A percentile compares a stretch with the other conserved stretches of the same genome.
Evolutionary conservation across 2,113 vertebrate genomes (phyloP).

Genomic region (Solea solea): DNA sequence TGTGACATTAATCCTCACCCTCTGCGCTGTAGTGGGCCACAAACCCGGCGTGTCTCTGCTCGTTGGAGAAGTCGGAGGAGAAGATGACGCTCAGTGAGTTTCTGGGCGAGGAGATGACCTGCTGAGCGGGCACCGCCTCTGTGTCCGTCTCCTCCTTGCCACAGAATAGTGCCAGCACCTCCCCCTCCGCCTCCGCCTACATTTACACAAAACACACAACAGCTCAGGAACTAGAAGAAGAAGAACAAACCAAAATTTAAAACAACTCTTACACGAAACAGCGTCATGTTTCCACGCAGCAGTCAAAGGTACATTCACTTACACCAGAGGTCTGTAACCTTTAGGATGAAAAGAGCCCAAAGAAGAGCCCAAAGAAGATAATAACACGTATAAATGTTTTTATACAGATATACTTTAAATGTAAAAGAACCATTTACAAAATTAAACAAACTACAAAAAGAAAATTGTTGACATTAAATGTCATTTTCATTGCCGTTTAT

Average conservation of each 20-base stretch:
- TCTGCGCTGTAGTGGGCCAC: constrained; percentile 90
- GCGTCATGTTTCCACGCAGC: too few species aligned
- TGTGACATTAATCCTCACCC: constrained; percentile 80
- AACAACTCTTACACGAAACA: too few species aligned
- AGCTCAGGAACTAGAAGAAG: neutral
- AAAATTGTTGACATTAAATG: too few species aligned
- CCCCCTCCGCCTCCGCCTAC: constrained; percentile 88
- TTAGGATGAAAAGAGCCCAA: too few species aligned
- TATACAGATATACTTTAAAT: too few species aligned
- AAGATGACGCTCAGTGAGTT: constrained; percentile 87
- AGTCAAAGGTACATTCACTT: too few species aligned
- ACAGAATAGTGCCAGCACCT: constrained; percentile 89
- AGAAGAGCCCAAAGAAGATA: too few species aligned
- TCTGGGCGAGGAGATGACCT: constrained; percentile 83
- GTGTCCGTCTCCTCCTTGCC: constrained; percentile 90
- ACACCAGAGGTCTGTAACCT: too few species aligned
- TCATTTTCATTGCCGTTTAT: too few species aligned
- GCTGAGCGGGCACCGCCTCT: constrained; percentile 86
- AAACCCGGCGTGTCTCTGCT: constrained; percentile 92
- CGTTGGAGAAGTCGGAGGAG: constrained; percentile 94
- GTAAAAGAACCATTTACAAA: too few species aligned
- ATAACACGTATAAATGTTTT: too few species aligned
- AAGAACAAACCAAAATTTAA: neutral
- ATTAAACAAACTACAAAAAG: too few species aligned
- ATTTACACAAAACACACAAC: neutral